A percentile compares a stretch with the other conserved stretches of the same genome.
These are phyloP conservation scores for Troides helena DNA, from an alignment of 2,888 invertebrate species.

Conservation along the genomic window DNA sequence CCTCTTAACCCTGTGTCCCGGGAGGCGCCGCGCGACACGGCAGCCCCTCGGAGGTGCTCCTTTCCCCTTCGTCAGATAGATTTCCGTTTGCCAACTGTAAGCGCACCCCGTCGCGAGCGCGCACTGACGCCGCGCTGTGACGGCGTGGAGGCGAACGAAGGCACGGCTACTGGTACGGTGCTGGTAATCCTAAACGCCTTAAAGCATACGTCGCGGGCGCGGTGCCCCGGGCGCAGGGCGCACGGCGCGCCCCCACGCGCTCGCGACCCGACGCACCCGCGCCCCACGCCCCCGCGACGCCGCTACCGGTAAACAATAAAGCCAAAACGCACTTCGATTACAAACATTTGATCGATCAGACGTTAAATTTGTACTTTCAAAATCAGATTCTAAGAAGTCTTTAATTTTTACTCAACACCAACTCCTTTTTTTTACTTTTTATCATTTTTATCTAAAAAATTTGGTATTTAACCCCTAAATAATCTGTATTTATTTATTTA, in stretches of 20 bases:
- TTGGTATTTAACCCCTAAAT: constrained; percentile 73
- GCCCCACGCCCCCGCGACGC: background rate
- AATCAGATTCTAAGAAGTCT: constrained; percentile 80
- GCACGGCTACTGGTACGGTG: constrained; percentile 76
- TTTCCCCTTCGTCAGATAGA: constrained; percentile 38
- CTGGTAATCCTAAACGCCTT: constrained; percentile 46
- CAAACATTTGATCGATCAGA: constrained; percentile 67
- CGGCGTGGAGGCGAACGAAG: constrained; percentile 75
- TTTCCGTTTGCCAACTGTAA: constrained; percentile 39
- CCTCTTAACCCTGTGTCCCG: constrained; percentile 67
- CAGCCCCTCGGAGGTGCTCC: constrained; percentile 37
- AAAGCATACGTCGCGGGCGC: background rate
- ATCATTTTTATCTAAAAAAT: constrained; percentile 44
- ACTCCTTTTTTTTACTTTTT: constrained; percentile 53
- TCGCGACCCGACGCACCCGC: background rate
- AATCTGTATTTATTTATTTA: constrained; percentile 59
- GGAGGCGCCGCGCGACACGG: constrained; percentile 43
- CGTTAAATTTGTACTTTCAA: constrained; percentile 78
- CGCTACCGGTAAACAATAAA: constrained; percentile 49
- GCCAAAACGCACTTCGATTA: constrained; percentile 77
- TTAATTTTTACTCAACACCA: constrained; percentile 74
- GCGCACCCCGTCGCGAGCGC: constrained; percentile 39
- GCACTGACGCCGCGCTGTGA: constrained; percentile 42
- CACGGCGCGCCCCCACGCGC: background rate
- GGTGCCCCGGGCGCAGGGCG: background rate